These are phyloP conservation scores for Phyllopteryx taeniolatus DNA, from an alignment of 2,113 vertebrate species.

Conservation along the genomic window DNA sequence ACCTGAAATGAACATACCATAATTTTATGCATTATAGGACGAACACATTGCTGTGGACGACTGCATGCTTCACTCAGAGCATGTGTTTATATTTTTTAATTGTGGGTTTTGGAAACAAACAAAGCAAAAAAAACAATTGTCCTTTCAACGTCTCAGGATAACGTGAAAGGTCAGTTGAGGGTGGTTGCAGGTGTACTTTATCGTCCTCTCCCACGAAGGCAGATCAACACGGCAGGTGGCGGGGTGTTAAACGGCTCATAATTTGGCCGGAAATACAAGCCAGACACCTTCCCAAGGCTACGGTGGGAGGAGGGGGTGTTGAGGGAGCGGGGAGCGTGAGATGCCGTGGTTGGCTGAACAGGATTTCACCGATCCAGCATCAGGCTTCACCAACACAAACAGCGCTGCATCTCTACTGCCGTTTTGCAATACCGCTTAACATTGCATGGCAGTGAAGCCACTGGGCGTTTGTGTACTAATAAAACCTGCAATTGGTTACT, in stretches of 20 bases:
- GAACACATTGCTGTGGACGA: too few species aligned
- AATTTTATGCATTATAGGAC: too few species aligned
- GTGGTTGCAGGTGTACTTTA: background rate
- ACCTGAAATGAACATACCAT: too few species aligned
- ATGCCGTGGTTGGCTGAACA: slow-evolving; percentile 45
- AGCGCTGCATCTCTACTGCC: slow-evolving; percentile 13
- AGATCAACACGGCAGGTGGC: slow-evolving; percentile 47
- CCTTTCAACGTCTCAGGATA: too few species aligned
- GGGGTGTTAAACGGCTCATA: slow-evolving; percentile 60
- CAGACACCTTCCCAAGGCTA: slow-evolving; percentile 45
- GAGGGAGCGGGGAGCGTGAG: background rate
- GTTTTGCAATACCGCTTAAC: slow-evolving; percentile 19
- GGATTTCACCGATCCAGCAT: slow-evolving; percentile 52
- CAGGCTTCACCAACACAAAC: slow-evolving; percentile 4
- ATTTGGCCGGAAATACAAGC: slow-evolving; percentile 55
- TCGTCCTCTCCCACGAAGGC: slow-evolving; percentile 12
- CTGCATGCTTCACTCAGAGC: too few species aligned
- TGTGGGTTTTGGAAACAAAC: too few species aligned
- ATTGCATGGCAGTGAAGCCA: background rate
- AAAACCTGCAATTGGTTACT: too few species aligned
- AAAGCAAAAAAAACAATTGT: too few species aligned
- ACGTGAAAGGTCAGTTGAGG: background rate
- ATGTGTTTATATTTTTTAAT: too few species aligned
- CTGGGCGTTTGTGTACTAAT: background rate
- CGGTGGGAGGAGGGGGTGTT: background rate